Evolutionary conservation across 2,113 vertebrate genomes (phyloP), one percentile per base, ranked within the genome.

Genomic region (Alethe diademata): DNA sequence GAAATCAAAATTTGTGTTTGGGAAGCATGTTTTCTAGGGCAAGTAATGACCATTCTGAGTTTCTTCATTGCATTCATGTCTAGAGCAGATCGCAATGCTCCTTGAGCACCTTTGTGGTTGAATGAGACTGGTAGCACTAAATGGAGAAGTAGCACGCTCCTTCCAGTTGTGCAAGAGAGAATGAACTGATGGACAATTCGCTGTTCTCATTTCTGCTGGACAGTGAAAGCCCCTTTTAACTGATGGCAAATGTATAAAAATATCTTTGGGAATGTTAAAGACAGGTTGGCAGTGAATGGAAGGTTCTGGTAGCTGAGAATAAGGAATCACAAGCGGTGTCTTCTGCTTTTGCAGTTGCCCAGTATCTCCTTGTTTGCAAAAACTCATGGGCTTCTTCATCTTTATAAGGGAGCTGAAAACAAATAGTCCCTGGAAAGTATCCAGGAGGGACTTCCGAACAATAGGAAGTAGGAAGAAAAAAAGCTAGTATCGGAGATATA

Each of bases 401-500:
- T 73, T 90, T 70, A 43, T 38, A 58, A 70, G 5, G 14, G 19
- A 70, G 2, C 1, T 33, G 42, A 58, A 86, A 91, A 73, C 8
- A 79, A 67, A 73, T 1, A 66, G 14, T 31, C 20, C 12, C 26
- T 86, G 47, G 15, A 47, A 94, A 54, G 17, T 51, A 40, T n/a
- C 38, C 47, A 60, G 29, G 13, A 66, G 6, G 1, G 0, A 57
- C 19, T 42, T 60, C 35, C 2, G 33, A 25, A n/a, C 6, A 20
- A 9, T 15, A 14, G 9, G 33, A 76, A 72, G 3, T 7, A 33
- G 22, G 4, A 8, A 14, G 5, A 2, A 3, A 11, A n/a, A 13
- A 48, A 20, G 0, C 31, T 53, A 12, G 3, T 48, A 26, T 50
- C 22, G 36, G 17, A 65, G 54, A 26, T 43, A 48, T 8, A 9